Evolutionary conservation across 2,113 vertebrate species (phyloP), one percentile per base, ranked within the genome.

Genomic region (Sebastes fasciatus): DNA sequence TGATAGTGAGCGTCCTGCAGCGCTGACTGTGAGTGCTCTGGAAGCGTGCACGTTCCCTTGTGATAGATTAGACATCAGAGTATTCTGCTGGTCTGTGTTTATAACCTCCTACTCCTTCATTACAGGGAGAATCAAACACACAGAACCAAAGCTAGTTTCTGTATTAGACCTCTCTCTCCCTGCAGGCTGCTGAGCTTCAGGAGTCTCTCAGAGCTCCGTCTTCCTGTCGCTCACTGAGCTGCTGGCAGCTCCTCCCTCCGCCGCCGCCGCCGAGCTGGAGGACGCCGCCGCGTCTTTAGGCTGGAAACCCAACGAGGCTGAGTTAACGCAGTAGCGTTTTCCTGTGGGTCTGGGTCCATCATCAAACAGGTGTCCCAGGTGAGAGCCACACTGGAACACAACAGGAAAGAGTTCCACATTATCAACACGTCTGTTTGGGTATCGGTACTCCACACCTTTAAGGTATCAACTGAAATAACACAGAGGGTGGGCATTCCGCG

Each of bases 251-350:
- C 79, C 80, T 0, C 17, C 61, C 4, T 64, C 83, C 0, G 49
- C 73, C 1, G 6, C 23, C 0, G 6, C 8, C 11, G 49, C 26
- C 26, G 83, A 58, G 26, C 43, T 4, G 1, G 68, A 14, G 42
- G 67, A 17, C 9, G 63, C 54, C 0, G 61, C 52, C 0, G 46
- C 0, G 2, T 81, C 85, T 82, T 90, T 73, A 0, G 88, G 43
- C 77, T 91, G 90, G 82, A 96, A 96, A 21, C 49, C 91, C 93
- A 99, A 88, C 0, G 98, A 97, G 66, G 97, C 97, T 0, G 98
- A 99, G 92, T 99, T 99, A 75, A 99, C 97, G 94, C 98, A 99
- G 94, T 98, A 99, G 70, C 98, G 96, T 88, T 98, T 99, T 77
- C 97, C 97, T 4, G 97, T 98, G 57, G 98, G 98, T 80, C 88